These are phyloP conservation scores for Scaptomyza hsui DNA, from an alignment of 1,140 invertebrate genomes.

Conservation along the genomic window DNA sequence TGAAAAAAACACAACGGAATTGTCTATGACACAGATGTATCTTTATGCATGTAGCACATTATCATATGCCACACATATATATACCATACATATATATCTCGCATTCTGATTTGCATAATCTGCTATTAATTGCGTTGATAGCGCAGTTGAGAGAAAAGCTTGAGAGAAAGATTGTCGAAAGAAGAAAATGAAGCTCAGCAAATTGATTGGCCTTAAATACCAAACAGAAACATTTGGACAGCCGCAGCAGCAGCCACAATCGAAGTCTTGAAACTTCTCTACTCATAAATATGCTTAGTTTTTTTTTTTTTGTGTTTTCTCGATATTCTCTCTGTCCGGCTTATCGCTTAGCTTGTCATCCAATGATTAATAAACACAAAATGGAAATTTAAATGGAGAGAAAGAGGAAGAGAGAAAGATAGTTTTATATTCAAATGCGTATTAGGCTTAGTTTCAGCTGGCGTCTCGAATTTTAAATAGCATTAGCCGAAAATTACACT, in stretches of 20 bases:
- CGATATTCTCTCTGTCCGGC: constrained; percentile 17
- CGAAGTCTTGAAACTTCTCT: not conserved
- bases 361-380: constrained; percentile 58
- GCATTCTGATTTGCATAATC: constrained; percentile 74
- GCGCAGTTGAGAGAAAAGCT: constrained; percentile 29
- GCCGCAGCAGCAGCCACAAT: constrained; percentile 12
- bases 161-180: constrained; percentile 25
- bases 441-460: constrained; percentile 18
- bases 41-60: not conserved
- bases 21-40: not conserved
- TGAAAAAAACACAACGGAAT: constrained; percentile 35
- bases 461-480: constrained; percentile 24
- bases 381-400: constrained; percentile 50
- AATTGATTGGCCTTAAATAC: constrained; percentile 77
- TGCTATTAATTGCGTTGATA: constrained; percentile 76
- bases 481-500: constrained; percentile 16
- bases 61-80: constrained; percentile 29
- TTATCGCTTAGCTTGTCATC: constrained; percentile 45
- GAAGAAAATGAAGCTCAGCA: constrained; percentile 25
- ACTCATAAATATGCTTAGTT: constrained; percentile 28
- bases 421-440: constrained; percentile 35
- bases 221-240: constrained; percentile 69
- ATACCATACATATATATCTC: constrained; percentile 27
- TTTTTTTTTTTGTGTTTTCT: constrained; percentile 3
- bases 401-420: not conserved